These are phyloP conservation scores for Nineta flava DNA, from an alignment of 2,888 invertebrate species.

Conservation along the genomic window DNA sequence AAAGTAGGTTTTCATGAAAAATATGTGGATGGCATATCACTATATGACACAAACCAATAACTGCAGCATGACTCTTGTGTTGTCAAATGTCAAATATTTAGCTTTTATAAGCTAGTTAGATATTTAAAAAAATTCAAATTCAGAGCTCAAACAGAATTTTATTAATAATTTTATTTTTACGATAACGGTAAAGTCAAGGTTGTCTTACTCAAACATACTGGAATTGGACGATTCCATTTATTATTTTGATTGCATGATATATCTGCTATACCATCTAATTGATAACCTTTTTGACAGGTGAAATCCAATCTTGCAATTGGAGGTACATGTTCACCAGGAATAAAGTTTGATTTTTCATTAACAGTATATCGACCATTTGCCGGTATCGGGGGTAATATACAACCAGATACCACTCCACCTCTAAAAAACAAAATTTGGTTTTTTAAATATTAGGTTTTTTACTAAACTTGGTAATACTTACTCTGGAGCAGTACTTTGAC, in stretches of 20 bases:
- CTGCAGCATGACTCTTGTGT: too few species aligned
- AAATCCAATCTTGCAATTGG: neutral
- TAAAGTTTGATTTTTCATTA: neutral
- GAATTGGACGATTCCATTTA: constrained; percentile 1
- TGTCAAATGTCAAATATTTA: too few species aligned
- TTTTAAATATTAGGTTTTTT: neutral
- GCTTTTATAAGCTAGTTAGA: too few species aligned
- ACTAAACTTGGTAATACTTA: neutral
- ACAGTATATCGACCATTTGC: neutral
- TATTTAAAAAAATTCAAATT: too few species aligned
- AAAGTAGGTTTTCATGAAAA: too few species aligned
- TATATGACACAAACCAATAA: too few species aligned
- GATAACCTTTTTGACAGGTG: neutral
- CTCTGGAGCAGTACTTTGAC: neutral
- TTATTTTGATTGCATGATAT: neutral
- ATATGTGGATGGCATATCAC: too few species aligned
- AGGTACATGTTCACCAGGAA: neutral
- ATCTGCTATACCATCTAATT: neutral
- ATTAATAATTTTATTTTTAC: too few species aligned
- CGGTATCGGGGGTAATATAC: neutral
- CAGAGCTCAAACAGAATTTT: too few species aligned
- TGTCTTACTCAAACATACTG: neutral
- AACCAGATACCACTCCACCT: neutral
- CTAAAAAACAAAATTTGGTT: neutral
- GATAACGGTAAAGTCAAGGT: too few species aligned